These are phyloP conservation scores for Alsophila aescularia DNA, from an alignment of 2,888 invertebrate species.

Conservation along the genomic window DNA sequence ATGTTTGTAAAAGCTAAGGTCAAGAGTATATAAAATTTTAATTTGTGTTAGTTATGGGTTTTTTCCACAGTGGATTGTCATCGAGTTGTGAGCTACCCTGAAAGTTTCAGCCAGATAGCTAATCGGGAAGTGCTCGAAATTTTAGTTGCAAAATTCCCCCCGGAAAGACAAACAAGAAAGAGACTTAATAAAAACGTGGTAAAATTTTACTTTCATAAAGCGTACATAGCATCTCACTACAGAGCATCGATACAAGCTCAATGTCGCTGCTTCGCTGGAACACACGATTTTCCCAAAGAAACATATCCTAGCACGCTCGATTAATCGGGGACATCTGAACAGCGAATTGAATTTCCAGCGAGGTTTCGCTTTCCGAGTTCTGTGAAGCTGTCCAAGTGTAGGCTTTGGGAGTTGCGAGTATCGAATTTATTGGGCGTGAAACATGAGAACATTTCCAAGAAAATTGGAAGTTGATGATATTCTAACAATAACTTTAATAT, in stretches of 20 bases:
- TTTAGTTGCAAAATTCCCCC: too few species aligned
- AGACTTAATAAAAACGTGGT: not conserved
- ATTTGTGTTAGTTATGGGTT: too few species aligned
- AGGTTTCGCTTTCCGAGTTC: conserved; percentile 50
- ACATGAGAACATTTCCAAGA: conserved; percentile 13
- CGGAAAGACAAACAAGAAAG: too few species aligned
- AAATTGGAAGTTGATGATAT: too few species aligned
- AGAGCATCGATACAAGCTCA: conserved; percentile 8
- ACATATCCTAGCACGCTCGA: conserved; percentile 49
- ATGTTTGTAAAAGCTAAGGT: conserved; percentile 19
- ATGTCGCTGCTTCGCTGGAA: conserved; percentile 30
- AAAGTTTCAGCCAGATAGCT: too few species aligned
- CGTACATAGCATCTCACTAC: conserved; percentile 13
- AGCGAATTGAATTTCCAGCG: conserved; percentile 49
- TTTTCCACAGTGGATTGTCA: too few species aligned
- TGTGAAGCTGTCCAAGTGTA: conserved; percentile 47
- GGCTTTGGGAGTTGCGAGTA: conserved; percentile 8
- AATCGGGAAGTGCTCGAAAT: too few species aligned
- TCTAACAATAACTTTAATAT: too few species aligned
- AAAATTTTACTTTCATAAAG: conserved; percentile 18
- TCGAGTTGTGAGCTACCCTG: too few species aligned
- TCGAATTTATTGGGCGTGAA: conserved; percentile 27
- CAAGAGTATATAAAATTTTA: too few species aligned
- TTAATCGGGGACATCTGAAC: conserved; percentile 49
- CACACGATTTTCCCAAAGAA: conserved; percentile 46